phyloP scores from a whole-genome alignment of 2,113 vertebrate genomes.

The Hyperopisus bebe region DNA sequence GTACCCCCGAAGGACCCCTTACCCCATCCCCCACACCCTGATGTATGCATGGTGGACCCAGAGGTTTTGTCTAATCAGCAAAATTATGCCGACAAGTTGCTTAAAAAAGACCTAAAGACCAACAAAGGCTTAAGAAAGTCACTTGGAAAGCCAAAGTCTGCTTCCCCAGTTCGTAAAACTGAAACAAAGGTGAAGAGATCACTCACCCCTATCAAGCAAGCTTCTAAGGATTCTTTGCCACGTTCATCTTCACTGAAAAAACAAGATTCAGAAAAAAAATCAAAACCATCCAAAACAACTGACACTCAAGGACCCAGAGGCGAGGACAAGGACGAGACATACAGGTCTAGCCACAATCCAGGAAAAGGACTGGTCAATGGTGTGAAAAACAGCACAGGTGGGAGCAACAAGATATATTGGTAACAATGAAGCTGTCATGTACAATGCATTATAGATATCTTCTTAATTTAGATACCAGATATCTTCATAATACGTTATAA shows the following conservation, averaged over 20 bases:
- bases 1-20: constrained; percentile 74
- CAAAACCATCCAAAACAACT: constrained; percentile 56
- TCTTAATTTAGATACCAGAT: background rate
- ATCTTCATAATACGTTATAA: background rate
- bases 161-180: constrained; percentile 74
- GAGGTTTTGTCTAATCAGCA: constrained; percentile 75
- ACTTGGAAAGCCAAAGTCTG: constrained; percentile 76
- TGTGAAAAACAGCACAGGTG: constrained; percentile 76
- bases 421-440: background rate
- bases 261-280: constrained; percentile 67
- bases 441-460: background rate
- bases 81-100: constrained; percentile 68
- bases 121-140: constrained; percentile 74
- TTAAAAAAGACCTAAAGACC: constrained; percentile 81
- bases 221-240: constrained; percentile 62
- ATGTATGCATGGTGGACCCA: constrained; percentile 97
- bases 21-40: constrained; percentile 82
- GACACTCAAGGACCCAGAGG: constrained; percentile 59
- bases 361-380: constrained; percentile 77
- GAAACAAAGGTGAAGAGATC: constrained; percentile 75
- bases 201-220: constrained; percentile 75
- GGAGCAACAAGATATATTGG: constrained; percentile 21
- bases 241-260: constrained; percentile 66
- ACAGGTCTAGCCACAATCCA: constrained; percentile 54
- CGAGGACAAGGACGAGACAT: constrained; percentile 63